These are phyloP conservation scores for Trichomalopsis sarcophagae DNA, from an alignment of 1,140 invertebrate species.

Conservation along the genomic window DNA sequence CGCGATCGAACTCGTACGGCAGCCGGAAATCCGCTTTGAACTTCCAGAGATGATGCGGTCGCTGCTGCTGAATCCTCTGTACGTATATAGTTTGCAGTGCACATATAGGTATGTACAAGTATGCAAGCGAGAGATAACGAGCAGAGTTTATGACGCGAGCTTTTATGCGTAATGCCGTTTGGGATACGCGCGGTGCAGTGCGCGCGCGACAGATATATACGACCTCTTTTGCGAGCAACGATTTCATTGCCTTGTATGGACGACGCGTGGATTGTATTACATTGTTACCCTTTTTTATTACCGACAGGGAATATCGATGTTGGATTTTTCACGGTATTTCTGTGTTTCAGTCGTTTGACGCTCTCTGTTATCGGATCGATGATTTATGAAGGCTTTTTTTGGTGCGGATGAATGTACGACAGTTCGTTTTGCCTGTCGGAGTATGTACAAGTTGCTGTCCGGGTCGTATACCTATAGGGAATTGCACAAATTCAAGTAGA, in stretches of 20 bases:
- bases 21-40: background rate
- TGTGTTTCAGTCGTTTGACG: background rate
- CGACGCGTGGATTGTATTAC: no score
- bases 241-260: background rate
- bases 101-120: background rate
- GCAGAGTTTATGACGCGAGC: constrained; percentile 2
- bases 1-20: background rate
- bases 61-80: no score
- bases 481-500: no score
- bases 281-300: background rate
- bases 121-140: background rate
- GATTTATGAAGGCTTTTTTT: background rate
- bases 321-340: background rate
- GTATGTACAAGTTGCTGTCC: no score
- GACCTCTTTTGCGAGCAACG: background rate
- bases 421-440: no score
- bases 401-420: no score
- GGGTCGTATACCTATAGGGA: no score
- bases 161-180: background rate
- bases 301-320: no score
- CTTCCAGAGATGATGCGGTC: background rate
- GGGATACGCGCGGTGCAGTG: background rate
- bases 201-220: background rate
- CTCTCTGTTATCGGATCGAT: background rate
- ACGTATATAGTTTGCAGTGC: no score